Evolutionary conservation across 2,113 vertebrate species (phyloP).

Genomic region (Nyctibius bracteatus): DNA sequence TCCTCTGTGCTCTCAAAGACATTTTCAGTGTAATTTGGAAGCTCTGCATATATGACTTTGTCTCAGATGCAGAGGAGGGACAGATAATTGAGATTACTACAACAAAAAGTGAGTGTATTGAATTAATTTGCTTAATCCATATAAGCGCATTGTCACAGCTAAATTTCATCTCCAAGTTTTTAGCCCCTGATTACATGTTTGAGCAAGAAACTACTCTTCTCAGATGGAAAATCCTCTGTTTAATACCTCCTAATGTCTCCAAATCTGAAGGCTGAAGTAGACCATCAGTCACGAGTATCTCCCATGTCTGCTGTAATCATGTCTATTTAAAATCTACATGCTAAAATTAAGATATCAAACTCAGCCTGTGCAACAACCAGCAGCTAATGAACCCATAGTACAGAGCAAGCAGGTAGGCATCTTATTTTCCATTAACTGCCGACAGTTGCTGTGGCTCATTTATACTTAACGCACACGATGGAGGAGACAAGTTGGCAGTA

Average conservation of each 20-base stretch:
- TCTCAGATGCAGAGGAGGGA: neutral
- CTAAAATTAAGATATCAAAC: neutral
- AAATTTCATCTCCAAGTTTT: neutral
- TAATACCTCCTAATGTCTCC: neutral
- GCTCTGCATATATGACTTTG: neutral
- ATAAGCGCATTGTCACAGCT: neutral
- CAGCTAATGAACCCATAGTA: neutral
- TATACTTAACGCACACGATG: accelerated
- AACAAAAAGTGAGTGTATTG: neutral
- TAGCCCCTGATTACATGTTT: neutral
- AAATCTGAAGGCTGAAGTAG: neutral
- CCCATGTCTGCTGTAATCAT: neutral
- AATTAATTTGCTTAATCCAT: neutral
- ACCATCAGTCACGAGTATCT: neutral
- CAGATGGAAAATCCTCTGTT: neutral
- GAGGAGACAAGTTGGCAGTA: neutral
- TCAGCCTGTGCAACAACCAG: neutral
- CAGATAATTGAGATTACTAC: neutral
- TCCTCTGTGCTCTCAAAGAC: neutral
- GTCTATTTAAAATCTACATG: neutral
- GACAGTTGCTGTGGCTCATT: neutral
- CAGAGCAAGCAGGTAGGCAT: neutral
- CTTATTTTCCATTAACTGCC: neutral
- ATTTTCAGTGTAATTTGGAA: neutral
- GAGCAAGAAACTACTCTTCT: neutral